Percentiles rank a stretch among this genome's conserved stretches.
phyloP scores from a whole-genome alignment of 2,888 invertebrate genomes.

The Gnatocerus cornutus region DNA sequence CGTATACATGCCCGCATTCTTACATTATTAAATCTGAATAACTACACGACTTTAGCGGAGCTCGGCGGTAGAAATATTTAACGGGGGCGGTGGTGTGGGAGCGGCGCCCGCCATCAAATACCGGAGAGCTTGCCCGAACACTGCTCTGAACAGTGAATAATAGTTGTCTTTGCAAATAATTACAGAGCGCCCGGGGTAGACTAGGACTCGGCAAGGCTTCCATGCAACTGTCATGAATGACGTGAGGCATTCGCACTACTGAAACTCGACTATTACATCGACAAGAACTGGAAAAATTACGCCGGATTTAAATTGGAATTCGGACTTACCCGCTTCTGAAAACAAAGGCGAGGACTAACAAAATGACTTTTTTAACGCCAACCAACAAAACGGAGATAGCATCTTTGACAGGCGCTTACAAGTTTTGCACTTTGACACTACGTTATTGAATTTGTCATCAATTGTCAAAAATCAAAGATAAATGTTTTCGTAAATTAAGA shows the following conservation, averaged over 20 bases:
- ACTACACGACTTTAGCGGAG: slow-evolving; percentile 57
- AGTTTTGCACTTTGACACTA: not conserved
- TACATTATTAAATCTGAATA: slow-evolving; percentile 62
- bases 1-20: slow-evolving; percentile 59
- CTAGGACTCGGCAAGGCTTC: slow-evolving; percentile 5
- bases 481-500: no score
- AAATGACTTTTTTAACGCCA: slow-evolving; percentile 30
- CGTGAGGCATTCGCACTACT: slow-evolving; percentile 45
- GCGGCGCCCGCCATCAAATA: slow-evolving; percentile 42
- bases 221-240: slow-evolving; percentile 43
- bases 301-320: slow-evolving; percentile 6
- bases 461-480: not conserved
- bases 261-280: slow-evolving; percentile 33
- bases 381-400: slow-evolving; percentile 8
- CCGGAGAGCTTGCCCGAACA: slow-evolving; percentile 47
- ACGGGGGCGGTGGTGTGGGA: slow-evolving; percentile 40
- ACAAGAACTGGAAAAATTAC: slow-evolving; percentile 19
- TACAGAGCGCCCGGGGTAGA: slow-evolving; percentile 59
- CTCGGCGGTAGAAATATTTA: slow-evolving; percentile 54
- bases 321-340: slow-evolving; percentile 35
- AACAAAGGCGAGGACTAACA: slow-evolving; percentile 14
- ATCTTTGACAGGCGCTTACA: slow-evolving; percentile 19
- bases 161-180: slow-evolving; percentile 65
- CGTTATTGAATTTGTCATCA: not conserved
- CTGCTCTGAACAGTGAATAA: slow-evolving; percentile 59